Base-by-base conservation (phyloP, 2,797 vertebrate species). In the Coregonus ussuriensis region DNA sequence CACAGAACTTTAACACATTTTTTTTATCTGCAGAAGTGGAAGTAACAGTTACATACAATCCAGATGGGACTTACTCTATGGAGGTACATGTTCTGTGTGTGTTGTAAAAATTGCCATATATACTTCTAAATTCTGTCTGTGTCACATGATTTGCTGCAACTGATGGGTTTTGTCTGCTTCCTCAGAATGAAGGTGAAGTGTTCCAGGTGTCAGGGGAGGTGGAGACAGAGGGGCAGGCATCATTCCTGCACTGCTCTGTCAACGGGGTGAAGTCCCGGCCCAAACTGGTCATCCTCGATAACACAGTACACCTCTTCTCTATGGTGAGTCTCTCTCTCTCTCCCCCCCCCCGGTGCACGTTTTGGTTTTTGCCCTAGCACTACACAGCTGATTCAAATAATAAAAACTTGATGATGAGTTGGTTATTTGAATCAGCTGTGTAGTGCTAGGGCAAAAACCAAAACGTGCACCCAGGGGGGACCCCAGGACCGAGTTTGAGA, bases 291-390 rank as follows among this genome's bases (percentile, higher is more conserved):
- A 88, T 98, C 77, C 87, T 97, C 88, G 94, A 96, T 83, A 94
- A 95, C 93, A 94, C 91, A 0, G 90, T 98, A 84, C 94, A 98
- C 85, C 94, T 99, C 6, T 99, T 99, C 91, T 96, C 96, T 74
- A 93, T 77, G 94, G 98, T 99, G 89, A 89, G 85, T n/a, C 14
- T 1, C 0, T 41, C 5, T n/a, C 25, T 1, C 25, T 1, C 25
- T 1, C 25, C 25, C 25, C 25, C 25, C 25, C 25, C 25, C 25
- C 25, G 25, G 25, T 25, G 25, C 41, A 47, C 7, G 41, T 47
- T 9, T 47, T 47, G 41, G 41, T 9, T 47, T 47, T 47, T 47
- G 41, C 41, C 41, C 7, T 9, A 47, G 41, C 41, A 47, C 41
- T 7, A 41, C 37, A 41, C 37, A 41, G 6, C 37, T 47, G 41